phyloP scores from a whole-genome alignment of 2,113 vertebrate species.

The Lanius collurio region DNA sequence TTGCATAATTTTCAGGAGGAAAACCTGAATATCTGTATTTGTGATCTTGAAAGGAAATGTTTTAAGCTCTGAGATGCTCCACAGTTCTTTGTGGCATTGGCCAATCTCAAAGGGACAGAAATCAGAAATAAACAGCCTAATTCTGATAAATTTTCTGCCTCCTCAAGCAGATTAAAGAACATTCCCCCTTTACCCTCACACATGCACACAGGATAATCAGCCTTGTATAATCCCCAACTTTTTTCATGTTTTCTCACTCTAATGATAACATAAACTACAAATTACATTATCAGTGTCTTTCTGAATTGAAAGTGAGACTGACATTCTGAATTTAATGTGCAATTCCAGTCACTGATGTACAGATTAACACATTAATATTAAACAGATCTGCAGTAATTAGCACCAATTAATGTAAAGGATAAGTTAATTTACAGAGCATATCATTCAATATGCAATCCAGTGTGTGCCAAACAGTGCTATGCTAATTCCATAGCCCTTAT shows the following conservation, averaged over 20 bases:
- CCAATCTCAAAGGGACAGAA: neutral
- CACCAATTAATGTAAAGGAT: slow-evolving; percentile 54
- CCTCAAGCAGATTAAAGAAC: neutral
- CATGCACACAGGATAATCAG: neutral
- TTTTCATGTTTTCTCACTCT: neutral
- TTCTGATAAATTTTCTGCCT: neutral
- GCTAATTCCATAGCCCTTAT: neutral
- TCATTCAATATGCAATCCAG: neutral
- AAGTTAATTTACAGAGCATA: slow-evolving; percentile 41
- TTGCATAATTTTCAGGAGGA: neutral
- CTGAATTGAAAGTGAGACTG: neutral
- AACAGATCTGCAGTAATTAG: slow-evolving; percentile 33
- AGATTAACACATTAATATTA: slow-evolving; percentile 54
- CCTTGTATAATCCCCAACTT: neutral
- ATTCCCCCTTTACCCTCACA: neutral
- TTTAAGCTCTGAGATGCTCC: neutral
- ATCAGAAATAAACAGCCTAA: neutral
- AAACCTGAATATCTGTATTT: neutral
- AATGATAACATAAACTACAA: neutral
- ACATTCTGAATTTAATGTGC: slow-evolving; percentile 1
- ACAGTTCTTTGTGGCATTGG: neutral
- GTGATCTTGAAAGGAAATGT: neutral
- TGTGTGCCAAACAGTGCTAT: neutral
- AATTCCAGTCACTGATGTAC: slow-evolving; percentile 14
- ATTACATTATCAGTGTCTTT: neutral